Evolutionary conservation across 2,888 invertebrate species (phyloP).

Genomic region (Chrysolina haemoptera): DNA sequence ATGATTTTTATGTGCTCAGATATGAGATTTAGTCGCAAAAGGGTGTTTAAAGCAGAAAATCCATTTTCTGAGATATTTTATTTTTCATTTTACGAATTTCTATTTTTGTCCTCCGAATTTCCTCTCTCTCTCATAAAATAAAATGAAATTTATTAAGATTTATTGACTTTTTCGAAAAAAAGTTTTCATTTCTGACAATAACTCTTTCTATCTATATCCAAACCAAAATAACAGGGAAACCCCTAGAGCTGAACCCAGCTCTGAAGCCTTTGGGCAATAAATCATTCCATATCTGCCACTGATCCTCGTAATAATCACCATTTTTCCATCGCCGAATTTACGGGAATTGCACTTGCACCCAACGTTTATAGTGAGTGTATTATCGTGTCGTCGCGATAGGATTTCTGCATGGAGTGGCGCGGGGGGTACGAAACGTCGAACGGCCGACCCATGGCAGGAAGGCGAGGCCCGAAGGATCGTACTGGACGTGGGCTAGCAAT

Average conservation of each 20-base stretch:
- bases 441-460: slow-evolving; percentile 30
- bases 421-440: slow-evolving; percentile 1
- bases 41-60: too few species aligned
- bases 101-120: too few species aligned
- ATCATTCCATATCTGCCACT: not conserved
- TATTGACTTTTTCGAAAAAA: too few species aligned
- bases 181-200: too few species aligned
- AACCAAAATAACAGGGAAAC: too few species aligned
- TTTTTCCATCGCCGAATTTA: not conserved
- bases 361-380: slow-evolving; percentile 44
- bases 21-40: too few species aligned
- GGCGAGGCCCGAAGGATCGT: slow-evolving; percentile 56
- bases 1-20: too few species aligned
- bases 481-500: slow-evolving; percentile 45
- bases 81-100: too few species aligned
- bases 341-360: not conserved
- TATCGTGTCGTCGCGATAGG: slow-evolving; percentile 54
- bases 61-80: too few species aligned
- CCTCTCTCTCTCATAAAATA: too few species aligned
- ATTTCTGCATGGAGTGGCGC: slow-evolving; percentile 59
- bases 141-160: too few species aligned
- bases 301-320: not conserved
- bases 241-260: not conserved
- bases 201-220: too few species aligned
- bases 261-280: not conserved